Evolutionary conservation across 2,888 invertebrate genomes (phyloP).

Genomic region (Drosophila diplacantha): DNA sequence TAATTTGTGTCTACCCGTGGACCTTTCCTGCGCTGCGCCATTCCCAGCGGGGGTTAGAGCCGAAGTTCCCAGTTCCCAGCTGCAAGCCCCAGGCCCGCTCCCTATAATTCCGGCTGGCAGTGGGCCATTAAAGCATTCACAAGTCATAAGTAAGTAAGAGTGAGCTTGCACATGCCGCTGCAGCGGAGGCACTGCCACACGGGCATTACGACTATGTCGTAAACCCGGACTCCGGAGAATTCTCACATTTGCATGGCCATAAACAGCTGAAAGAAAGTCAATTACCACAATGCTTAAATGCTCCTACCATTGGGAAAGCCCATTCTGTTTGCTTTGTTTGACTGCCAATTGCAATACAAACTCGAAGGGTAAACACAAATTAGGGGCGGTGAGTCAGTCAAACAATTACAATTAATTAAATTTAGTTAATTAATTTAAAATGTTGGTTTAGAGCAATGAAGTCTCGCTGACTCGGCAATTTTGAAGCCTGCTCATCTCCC

Average conservation of each 20-base stretch:
- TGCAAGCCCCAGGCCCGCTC: conserved; percentile 8
- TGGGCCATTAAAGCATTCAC: conserved; percentile 30
- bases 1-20: conserved; percentile 32
- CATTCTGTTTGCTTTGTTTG: conserved; percentile 5
- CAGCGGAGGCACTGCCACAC: conserved; percentile 1
- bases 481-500: not conserved
- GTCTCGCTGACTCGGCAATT: not conserved
- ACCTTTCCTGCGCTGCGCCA: conserved; percentile 28
- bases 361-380: not conserved
- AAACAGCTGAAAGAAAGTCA: conserved; percentile 29
- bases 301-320: not conserved
- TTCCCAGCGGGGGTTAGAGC: conserved; percentile 6
- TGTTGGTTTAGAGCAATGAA: conserved; percentile 3
- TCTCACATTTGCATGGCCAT: conserved; percentile 23
- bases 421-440: not conserved
- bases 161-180: conserved; percentile 27
- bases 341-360: not conserved
- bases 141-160: conserved; percentile 34
- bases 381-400: not conserved
- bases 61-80: conserved; percentile 27
- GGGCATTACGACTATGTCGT: conserved; percentile 25
- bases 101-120: conserved; percentile 26
- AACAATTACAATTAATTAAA: not conserved
- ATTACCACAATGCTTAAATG: conserved; percentile 20
- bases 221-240: conserved; percentile 18